Evolutionary conservation across 1,140 invertebrate genomes (phyloP).

Genomic region (Papilio dardanus): DNA sequence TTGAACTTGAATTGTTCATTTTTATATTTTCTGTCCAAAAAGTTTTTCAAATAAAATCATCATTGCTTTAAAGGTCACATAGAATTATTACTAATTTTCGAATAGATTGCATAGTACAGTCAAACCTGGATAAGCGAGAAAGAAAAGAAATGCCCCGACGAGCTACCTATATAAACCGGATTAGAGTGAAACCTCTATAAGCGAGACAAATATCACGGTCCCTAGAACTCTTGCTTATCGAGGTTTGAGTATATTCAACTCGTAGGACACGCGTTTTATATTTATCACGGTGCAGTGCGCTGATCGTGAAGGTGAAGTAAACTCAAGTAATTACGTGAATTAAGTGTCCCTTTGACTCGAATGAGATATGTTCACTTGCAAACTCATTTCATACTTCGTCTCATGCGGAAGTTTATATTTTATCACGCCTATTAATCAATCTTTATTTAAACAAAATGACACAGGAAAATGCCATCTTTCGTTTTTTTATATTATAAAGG

Average conservation of each 20-base stretch:
- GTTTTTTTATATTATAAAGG: too few relatives aligned
- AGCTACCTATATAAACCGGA: too few relatives aligned
- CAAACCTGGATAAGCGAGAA: too few relatives aligned
- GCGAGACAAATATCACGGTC: too few relatives aligned
- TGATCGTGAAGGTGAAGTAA: neutral
- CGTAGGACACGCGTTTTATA: constrained; percentile 2
- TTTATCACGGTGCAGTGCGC: neutral
- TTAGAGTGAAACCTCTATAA: too few relatives aligned
- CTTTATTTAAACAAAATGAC: neutral
- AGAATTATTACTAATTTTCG: neutral
- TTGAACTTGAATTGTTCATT: too few relatives aligned
- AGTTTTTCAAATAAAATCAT: too few relatives aligned
- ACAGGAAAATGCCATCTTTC: too few relatives aligned
- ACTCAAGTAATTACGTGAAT: constrained; percentile 16
- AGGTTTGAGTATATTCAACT: too few relatives aligned
- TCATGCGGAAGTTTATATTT: constrained; percentile 3
- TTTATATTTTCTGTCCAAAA: too few relatives aligned
- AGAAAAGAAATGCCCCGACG: too few relatives aligned
- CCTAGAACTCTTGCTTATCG: too few relatives aligned
- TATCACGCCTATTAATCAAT: neutral
- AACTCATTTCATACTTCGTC: constrained; percentile 9
- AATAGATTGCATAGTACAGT: neutral
- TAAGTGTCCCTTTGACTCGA: neutral
- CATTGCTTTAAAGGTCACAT: neutral
- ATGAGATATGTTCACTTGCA: constrained; percentile 12